Evolutionary conservation across 2,113 vertebrate genomes (phyloP), one percentile per base, ranked within the genome.

Genomic region (Calonectris borealis): DNA sequence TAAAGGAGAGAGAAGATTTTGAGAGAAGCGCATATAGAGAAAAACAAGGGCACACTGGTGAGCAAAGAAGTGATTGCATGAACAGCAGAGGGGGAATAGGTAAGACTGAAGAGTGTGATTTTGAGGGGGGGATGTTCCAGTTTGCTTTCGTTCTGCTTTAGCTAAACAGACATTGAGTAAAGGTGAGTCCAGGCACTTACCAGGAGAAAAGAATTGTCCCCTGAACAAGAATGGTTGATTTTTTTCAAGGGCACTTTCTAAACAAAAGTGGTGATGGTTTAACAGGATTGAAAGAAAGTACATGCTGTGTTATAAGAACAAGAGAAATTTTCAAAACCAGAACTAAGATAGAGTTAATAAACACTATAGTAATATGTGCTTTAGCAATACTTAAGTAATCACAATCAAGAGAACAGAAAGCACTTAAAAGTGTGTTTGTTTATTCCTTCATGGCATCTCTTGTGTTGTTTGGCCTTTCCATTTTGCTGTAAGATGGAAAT

Each of bases 61-160:
- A 68, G n/a, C 54, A 61, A 80, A 60, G 26, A 42, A 90, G 18
- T 82, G 38, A 31, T 61, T 71, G 14, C 17, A 27, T 75, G 38
- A 79, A 29, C 20, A 52, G 40, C 13, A 19, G 49, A 61, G 36
- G 16, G 44, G n/a, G 21, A 79, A 31, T 66, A 75, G 32, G 16
- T 64, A 58, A 71, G 46, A 40, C 20, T 71, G 46, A 73, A 31
- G 31, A 57, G 13, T 77, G 26, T 58, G 66, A 8, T 38, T 80
- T 68, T 78, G 32, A 29, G 14, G 14, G 34, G 3, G 2, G 0
- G 1, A 0, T 54, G 10, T 84, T 70, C 11, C 34, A n/a, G 16
- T 17, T 91, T 65, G 27, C 18, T 83, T 88, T 71, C 2, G 3
- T 93, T 91, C 66, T 72, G 20, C 26, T 57, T 90, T 26, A 76